Base-by-base conservation (phyloP, 23 tunicate genomes). In the Styela clava region DNA sequence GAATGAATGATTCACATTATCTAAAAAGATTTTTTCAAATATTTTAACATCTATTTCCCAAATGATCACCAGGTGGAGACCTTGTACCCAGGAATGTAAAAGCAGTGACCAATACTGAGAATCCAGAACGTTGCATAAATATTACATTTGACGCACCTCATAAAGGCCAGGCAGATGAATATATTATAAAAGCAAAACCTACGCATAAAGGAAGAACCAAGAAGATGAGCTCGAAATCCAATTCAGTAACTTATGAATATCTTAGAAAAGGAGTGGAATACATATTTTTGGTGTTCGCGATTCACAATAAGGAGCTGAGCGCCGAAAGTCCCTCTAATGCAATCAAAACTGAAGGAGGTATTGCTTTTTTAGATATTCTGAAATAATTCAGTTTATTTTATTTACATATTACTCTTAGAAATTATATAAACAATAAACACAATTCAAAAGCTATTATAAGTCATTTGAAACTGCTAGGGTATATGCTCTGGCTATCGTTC, bases 11-110 rank as follows among this genome's bases (percentile, higher is more conserved):
- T n/a, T n/a, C n/a, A n/a, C n/a, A n/a, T n/a, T n/a, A n/a, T n/a
- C n/a, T n/a, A n/a, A n/a, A n/a, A n/a, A n/a, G n/a, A n/a, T n/a
- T n/a, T n/a, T n/a, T n/a, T n/a, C n/a, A n/a, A n/a, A n/a, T n/a
- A n/a, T n/a, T n/a, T n/a, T n/a, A n/a, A n/a, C n/a, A n/a, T n/a
- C n/a, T n/a, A n/a, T n/a, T n/a, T n/a, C n/a, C n/a, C n/a, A n/a
- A n/a, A n/a, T n/a, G n/a, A n/a, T n/a, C n/a, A n/a, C n/a, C 29
- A 64, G 69, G 69, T 5, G 69, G 69, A 5, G 69, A 64, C 3
- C 31, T 24, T 64, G 69, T 64, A 16, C 69, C 69, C 9, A 64
- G 69, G 18, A 27, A 44, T 44, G 56, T 12, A 7, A 44, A 44
- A 12, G 56, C 56, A 44, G 56, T 44, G 7, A 7, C 56, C 12